phyloP scores from a whole-genome alignment of 1,140 invertebrate species.

The Stenopsyche tienmushanensis region DNA sequence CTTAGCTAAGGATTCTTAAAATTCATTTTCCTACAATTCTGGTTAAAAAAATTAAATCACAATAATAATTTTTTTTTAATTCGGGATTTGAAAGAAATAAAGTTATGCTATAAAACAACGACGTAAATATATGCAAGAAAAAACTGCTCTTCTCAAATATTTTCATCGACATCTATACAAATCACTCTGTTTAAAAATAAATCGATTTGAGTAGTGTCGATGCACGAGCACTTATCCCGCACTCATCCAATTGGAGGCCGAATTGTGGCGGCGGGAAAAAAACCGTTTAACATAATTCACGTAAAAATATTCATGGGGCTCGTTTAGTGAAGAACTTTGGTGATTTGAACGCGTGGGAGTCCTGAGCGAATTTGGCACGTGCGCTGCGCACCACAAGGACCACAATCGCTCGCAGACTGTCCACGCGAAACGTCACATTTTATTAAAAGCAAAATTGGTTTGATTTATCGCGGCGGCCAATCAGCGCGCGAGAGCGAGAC shows the following conservation, averaged over 20 bases:
- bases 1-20: too few relatives aligned
- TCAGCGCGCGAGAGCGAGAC: constrained; percentile 34
- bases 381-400: background rate
- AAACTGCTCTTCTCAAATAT: background rate
- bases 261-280: constrained; percentile 7
- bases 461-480: constrained; percentile 42
- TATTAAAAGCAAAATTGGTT: constrained; percentile 42
- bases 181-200: background rate
- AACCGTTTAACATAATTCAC: constrained; percentile 37
- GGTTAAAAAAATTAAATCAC: too few relatives aligned
- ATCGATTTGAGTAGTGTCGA: background rate
- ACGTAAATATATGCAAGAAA: too few relatives aligned
- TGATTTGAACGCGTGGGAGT: background rate
- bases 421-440: constrained; percentile 37
- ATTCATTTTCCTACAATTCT: too few relatives aligned
- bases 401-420: constrained; percentile 23
- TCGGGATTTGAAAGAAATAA: too few relatives aligned
- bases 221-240: background rate
- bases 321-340: constrained; percentile 12
- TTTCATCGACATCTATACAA: background rate
- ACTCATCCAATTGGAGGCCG: background rate
- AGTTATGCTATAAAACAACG: too few relatives aligned
- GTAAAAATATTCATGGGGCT: constrained; percentile 33
- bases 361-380: background rate
- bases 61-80: too few relatives aligned